Conservation (phyloP, 2,113 vertebrate species). For the Pao palembangensis region DNA sequence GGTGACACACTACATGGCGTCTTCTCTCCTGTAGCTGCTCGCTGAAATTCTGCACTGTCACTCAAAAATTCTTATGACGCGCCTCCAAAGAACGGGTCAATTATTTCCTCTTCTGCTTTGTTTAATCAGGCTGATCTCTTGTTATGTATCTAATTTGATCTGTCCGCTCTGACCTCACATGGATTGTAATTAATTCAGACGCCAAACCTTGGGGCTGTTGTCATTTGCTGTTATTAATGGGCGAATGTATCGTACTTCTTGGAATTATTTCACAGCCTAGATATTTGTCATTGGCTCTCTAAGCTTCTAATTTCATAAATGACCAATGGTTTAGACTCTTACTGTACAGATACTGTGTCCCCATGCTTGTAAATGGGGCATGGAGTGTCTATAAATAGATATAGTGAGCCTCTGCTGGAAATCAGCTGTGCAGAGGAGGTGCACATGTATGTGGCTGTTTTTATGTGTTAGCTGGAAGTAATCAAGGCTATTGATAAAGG, state of each 20-base stretch:
- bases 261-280: neutral
- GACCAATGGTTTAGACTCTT: constrained; percentile 13
- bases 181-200: constrained; percentile 21
- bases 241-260: neutral
- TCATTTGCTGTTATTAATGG: constrained; percentile 4
- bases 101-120: constrained; percentile 35
- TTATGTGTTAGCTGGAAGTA: constrained; percentile 25
- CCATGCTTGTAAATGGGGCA: constrained; percentile 60
- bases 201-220: constrained; percentile 2
- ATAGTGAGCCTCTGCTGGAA: constrained; percentile 30
- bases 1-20: constrained; percentile 9
- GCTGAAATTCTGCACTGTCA: constrained; percentile 43
- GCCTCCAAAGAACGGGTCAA: constrained; percentile 39
- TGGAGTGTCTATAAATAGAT: constrained; percentile 62
- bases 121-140: constrained; percentile 21
- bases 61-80: constrained; percentile 43
- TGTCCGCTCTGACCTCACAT: constrained; percentile 17
- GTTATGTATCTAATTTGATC: constrained; percentile 28
- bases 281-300: neutral
- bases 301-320: constrained; percentile 11
- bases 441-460: constrained; percentile 7
- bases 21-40: constrained; percentile 24
- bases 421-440: constrained; percentile 5
- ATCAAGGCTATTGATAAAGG: constrained; percentile 50
- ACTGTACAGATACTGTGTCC: constrained; percentile 48